These are phyloP conservation scores for Vollenhovia emeryi DNA, from an alignment of 1,140 invertebrate species.

Conservation along the genomic window DNA sequence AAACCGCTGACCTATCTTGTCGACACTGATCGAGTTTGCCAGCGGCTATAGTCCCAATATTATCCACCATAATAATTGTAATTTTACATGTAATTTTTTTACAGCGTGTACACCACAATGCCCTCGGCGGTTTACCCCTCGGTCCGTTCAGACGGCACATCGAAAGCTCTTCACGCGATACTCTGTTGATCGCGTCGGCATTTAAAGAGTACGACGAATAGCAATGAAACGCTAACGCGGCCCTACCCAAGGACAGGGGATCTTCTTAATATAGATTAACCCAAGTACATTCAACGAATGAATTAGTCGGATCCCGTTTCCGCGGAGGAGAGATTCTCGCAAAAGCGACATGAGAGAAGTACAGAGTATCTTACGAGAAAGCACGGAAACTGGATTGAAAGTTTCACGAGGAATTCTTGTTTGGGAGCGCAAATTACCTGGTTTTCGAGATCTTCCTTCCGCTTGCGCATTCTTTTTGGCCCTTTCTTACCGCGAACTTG, in stretches of 20 bases:
- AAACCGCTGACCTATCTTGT: too few relatives aligned
- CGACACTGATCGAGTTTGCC: too few relatives aligned
- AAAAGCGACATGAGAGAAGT: conserved; percentile 44
- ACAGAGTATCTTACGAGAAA: conserved; percentile 56
- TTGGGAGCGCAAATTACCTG: conserved; percentile 58
- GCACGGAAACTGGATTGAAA: conserved; percentile 58
- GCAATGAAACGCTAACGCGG: conserved; percentile 18
- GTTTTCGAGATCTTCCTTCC: conserved; percentile 58
- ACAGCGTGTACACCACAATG: too few relatives aligned
- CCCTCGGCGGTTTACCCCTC: too few relatives aligned
- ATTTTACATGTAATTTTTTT: too few relatives aligned
- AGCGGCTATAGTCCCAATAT: too few relatives aligned
- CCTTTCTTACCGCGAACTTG: conserved; percentile 20
- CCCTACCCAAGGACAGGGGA: not conserved
- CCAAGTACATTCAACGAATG: conserved; percentile 52
- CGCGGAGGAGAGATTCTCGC: conserved; percentile 1
- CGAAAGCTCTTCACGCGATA: not conserved
- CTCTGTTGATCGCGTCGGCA: not conserved
- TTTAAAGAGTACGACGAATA: conserved; percentile 25
- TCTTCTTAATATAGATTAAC: conserved; percentile 49
- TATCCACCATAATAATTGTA: too few relatives aligned
- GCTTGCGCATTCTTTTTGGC: conserved; percentile 37
- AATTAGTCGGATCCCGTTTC: conserved; percentile 52
- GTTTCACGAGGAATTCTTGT: conserved; percentile 57
- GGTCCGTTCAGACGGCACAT: not conserved